phyloP scores from a whole-genome alignment of 2,113 vertebrate species.

The Calypte anna region DNA sequence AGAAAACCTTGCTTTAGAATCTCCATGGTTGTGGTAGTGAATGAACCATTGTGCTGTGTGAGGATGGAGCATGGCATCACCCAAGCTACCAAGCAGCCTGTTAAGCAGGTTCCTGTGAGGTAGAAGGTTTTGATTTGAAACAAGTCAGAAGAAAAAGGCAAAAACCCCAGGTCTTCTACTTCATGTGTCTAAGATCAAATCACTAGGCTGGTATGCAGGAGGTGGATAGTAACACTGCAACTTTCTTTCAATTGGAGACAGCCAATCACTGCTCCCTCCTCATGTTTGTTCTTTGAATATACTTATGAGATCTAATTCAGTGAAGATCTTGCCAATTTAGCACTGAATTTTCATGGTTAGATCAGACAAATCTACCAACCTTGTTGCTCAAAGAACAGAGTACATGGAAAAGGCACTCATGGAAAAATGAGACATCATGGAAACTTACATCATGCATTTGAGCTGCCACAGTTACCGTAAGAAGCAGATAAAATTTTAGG shows the following conservation, averaged over 20 bases:
- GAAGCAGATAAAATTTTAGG: not conserved
- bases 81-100: not conserved
- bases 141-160: not conserved
- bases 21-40: not conserved
- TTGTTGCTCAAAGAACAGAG: not conserved
- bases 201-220: not conserved
- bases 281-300: not conserved
- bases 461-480: not conserved
- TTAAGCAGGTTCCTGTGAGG: not conserved
- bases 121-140: not conserved
- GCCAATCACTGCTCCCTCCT: not conserved
- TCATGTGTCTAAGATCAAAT: not conserved
- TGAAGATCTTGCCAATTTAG: not conserved
- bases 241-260: not conserved
- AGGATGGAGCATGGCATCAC: not conserved
- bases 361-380: not conserved
- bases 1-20: not conserved
- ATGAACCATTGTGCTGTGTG: not conserved
- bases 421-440: not conserved
- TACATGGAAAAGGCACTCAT: not conserved
- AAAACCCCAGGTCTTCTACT: not conserved
- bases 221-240: not conserved
- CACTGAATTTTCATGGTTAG: not conserved
- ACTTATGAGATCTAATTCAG: not conserved
- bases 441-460: not conserved